Percentiles rank a stretch among this genome's conserved stretches.
Evolutionary conservation across 2,888 invertebrate genomes (phyloP).

Genomic region (Crossocerus cetratus): DNA sequence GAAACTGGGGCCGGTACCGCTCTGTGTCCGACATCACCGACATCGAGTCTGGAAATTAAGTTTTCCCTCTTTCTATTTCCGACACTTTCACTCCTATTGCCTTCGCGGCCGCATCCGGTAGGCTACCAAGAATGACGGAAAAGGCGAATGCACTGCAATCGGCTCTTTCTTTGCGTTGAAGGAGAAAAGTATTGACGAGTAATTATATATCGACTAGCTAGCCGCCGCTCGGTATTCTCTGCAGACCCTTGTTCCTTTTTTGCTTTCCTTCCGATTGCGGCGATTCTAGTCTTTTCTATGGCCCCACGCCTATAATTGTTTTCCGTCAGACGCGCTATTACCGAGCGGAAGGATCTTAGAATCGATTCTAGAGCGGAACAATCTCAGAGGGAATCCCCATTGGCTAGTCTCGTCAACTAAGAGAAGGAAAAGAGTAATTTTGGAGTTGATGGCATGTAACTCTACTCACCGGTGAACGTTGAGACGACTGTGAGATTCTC

Average conservation of each 20-base stretch:
- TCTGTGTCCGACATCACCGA: slow-evolving; percentile 77
- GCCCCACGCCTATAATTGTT: slow-evolving; percentile 41
- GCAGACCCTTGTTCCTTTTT: background rate
- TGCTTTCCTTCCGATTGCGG: background rate
- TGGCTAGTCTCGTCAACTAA: slow-evolving; percentile 15
- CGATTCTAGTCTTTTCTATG: slow-evolving; percentile 3
- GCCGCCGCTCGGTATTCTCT: background rate
- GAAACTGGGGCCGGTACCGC: slow-evolving; percentile 73
- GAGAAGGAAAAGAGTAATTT: background rate
- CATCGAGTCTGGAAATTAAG: slow-evolving; percentile 76
- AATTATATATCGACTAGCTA: slow-evolving; percentile 53
- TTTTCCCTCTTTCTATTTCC: slow-evolving; percentile 17
- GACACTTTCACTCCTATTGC: background rate
- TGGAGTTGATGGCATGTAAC: background rate
- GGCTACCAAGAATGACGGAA: slow-evolving; percentile 18
- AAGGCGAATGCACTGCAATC: background rate
- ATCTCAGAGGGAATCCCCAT: slow-evolving; percentile 36
- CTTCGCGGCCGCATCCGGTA: slow-evolving; percentile 13
- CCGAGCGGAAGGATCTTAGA: slow-evolving; percentile 26
- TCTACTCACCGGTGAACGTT: slow-evolving; percentile 86
- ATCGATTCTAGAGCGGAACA: slow-evolving; percentile 27
- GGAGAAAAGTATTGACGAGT: slow-evolving; percentile 45
- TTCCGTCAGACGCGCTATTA: slow-evolving; percentile 40
- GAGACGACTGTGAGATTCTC: slow-evolving; percentile 94
- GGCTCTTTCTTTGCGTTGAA: slow-evolving; percentile 14